Evolutionary conservation across 2,888 invertebrate species (phyloP).

Genomic region (Tetropium fuscum): DNA sequence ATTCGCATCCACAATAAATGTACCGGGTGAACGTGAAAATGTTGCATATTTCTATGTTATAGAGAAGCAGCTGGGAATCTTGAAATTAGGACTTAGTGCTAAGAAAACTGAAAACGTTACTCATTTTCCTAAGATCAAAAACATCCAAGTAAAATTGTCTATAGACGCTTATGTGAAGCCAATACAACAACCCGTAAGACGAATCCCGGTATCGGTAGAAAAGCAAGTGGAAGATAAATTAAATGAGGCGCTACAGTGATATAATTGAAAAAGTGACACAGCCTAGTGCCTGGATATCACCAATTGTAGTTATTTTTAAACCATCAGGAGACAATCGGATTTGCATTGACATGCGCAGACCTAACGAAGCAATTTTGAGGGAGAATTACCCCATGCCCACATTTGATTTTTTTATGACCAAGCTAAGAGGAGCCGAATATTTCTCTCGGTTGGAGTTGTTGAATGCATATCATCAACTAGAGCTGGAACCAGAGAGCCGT

Average conservation of each 20-base stretch:
- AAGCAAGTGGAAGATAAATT: conserved; percentile 36
- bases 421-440: conserved; percentile 47
- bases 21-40: conserved; percentile 23
- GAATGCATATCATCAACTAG: conserved; percentile 50
- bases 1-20: conserved; percentile 32
- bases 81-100: conserved; percentile 39
- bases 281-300: conserved; percentile 56
- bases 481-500: conserved; percentile 25
- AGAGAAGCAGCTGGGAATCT: conserved; percentile 38
- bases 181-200: conserved; percentile 37
- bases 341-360: no score
- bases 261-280: conserved; percentile 55
- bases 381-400: no score
- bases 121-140: conserved; percentile 43
- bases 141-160: conserved; percentile 32
- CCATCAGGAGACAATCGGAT: no score
- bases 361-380: no score
- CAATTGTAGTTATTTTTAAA: conserved; percentile 44
- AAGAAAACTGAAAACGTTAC: conserved; percentile 15
- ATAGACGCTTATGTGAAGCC: conserved; percentile 38
- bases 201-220: conserved; percentile 37
- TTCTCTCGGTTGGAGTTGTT: conserved; percentile 37
- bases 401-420: conserved; percentile 38
- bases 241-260: conserved; percentile 38
- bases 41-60: conserved; percentile 40